Evolutionary conservation across 2,888 invertebrate genomes (phyloP), one percentile per base, ranked within the genome.

Genomic region (Mythimna lalbum): DNA sequence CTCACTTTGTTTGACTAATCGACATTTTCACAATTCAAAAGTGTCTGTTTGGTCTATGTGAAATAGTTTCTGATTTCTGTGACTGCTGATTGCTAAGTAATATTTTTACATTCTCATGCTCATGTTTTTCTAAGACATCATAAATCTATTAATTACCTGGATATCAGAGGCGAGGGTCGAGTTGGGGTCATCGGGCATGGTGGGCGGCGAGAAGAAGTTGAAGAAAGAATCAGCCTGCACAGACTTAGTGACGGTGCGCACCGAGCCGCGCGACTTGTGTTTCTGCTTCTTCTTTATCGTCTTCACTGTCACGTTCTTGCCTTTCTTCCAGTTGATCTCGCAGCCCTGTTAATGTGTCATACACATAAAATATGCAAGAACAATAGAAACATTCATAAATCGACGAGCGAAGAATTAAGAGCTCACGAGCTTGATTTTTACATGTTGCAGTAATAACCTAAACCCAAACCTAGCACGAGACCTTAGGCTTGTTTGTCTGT

Each of bases 221-320:
- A 99, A 99, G 97, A 99, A 99, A 0, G 99, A 99, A 94, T 99
- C 99, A 70, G 98, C 99, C 90, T 98, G 98, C 83, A 99, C 98
- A 66, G 98, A 98, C 96, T 99, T 99, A 63, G 98, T 98, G 82
- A 99, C 98, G n/a, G 98, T 99, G 88, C 99, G 97, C 73, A 98
- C 98, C 0, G 98, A 98, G 63, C 99, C 99, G 79, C 98, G 97
- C 56, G 98, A 98, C 97, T 99, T 99, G 94, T 99, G 99, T 94
- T 99, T 99, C 96, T 99, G 99, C 95, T 99, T 99, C 97, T 99
- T 99, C 93, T 99, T 98, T 80, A 99, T 98, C 49, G 98, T 98
- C 96, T 99, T 99, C 63, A 99, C 97, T 1, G 99, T 99, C 50
- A 99, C 98, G 92, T 99, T 99, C 96, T 99, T 99, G 85, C 98